phyloP scores from a whole-genome alignment of 2,797 vertebrate genomes.

The Pogoniulus pusillus region DNA sequence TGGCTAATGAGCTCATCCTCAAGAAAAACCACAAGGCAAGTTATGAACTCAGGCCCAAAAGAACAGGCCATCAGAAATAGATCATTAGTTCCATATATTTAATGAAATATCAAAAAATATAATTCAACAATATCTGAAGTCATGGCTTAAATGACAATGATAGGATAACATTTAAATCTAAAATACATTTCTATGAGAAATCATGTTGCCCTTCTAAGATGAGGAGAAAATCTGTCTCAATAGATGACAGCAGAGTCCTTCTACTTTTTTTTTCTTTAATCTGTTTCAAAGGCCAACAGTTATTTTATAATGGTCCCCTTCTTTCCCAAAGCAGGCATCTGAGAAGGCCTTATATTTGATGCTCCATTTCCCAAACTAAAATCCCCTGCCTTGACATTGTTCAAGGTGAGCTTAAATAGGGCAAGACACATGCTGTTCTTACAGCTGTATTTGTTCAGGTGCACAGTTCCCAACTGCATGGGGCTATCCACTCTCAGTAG shows the following conservation, averaged over 20 bases:
- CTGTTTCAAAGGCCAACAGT: slow-evolving; percentile 15
- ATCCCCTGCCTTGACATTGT: slow-evolving; percentile 35
- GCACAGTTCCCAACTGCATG: not conserved
- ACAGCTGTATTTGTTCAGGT: slow-evolving; percentile 42
- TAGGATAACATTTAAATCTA: not conserved
- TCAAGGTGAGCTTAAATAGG: slow-evolving; percentile 66
- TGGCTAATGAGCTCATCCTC: slow-evolving; percentile 13
- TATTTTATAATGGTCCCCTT: slow-evolving; percentile 26
- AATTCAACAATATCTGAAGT: not conserved
- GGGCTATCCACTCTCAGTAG: not conserved
- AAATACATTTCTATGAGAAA: not conserved
- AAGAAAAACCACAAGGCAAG: not conserved
- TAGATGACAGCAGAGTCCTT: not conserved
- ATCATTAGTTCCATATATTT: not conserved
- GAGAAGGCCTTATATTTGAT: slow-evolving; percentile 29
- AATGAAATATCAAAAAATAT: not conserved
- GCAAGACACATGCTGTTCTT: slow-evolving; percentile 15
- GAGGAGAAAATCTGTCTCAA: not conserved
- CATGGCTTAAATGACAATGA: not conserved
- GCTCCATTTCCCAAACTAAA: slow-evolving; percentile 40
- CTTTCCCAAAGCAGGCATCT: slow-evolving; percentile 15
- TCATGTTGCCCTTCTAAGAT: not conserved
- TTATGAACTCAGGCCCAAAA: not conserved
- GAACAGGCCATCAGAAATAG: not conserved
- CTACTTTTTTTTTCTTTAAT: not conserved